Evolutionary conservation across 2,888 invertebrate species (phyloP).

Genomic region (Apodemia zela): DNA sequence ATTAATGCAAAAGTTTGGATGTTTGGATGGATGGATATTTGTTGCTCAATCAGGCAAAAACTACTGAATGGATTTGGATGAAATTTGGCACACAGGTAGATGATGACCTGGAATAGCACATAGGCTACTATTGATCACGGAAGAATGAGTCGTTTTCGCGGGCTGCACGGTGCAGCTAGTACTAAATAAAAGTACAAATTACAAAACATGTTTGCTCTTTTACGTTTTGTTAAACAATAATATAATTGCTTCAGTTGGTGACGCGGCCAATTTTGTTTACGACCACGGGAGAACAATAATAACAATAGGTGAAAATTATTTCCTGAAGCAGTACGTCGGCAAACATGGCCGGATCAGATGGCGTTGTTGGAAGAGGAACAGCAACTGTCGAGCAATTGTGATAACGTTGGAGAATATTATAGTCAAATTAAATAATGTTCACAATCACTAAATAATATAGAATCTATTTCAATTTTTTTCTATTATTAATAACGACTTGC

Average conservation of each 20-base stretch:
- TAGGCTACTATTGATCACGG: no score
- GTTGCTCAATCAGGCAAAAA: no score
- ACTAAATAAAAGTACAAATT: no score
- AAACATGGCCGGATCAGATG: conserved; percentile 10
- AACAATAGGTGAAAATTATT: conserved; percentile 7
- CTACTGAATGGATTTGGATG: no score
- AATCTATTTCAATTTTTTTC: no score
- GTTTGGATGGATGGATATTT: no score
- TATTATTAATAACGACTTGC: background rate
- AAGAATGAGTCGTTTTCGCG: no score
- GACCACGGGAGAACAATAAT: conserved; percentile 10
- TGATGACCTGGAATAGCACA: no score
- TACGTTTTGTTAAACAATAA: background rate
- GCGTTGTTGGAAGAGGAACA: conserved; percentile 9
- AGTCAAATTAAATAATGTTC: conserved; percentile 10
- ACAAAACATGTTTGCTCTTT: no score
- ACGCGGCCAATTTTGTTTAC: background rate
- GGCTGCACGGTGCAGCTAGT: no score
- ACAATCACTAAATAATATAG: background rate
- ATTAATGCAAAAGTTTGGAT: no score
- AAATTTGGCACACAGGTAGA: no score
- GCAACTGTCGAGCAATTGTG: conserved; percentile 7
- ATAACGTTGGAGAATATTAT: conserved; percentile 12
- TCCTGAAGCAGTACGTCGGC: background rate
- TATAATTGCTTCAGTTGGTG: conserved; percentile 8